These are phyloP conservation scores for Bombus soroeensis DNA, from an alignment of 1,140 invertebrate species.

Conservation along the genomic window DNA sequence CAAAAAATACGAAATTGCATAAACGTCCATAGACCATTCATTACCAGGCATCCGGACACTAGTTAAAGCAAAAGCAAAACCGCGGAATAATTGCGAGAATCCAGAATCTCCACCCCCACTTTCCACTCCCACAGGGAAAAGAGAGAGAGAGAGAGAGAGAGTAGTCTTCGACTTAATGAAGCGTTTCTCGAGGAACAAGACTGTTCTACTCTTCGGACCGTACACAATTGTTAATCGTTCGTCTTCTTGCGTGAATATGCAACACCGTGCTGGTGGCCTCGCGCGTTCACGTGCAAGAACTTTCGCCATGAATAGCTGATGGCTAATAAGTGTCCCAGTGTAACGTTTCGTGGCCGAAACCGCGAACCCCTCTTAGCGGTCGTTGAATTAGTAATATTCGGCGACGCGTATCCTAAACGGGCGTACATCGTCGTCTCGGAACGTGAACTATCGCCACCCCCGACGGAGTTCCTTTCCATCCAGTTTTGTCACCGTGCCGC, in stretches of 20 bases:
- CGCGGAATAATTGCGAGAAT: conserved; percentile 7
- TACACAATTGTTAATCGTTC: conserved; percentile 25
- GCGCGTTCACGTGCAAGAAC: conserved; percentile 39
- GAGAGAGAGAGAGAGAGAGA: not conserved
- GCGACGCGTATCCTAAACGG: conserved; percentile 49
- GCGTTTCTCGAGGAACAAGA: not conserved
- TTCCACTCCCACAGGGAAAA: not conserved
- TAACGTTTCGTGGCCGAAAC: conserved; percentile 50
- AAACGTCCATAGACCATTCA: not conserved
- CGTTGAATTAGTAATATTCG: conserved; percentile 70
- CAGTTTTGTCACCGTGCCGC: conserved; percentile 13
- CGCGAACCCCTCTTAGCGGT: conserved; percentile 52
- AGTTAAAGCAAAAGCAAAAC: not conserved
- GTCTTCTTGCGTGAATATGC: conserved; percentile 39
- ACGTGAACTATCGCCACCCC: not conserved
- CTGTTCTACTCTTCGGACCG: not conserved
- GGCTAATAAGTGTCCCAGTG: conserved; percentile 57
- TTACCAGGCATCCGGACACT: not conserved
- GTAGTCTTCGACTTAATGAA: conserved; percentile 1
- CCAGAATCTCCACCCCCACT: not conserved
- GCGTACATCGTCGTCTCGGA: conserved; percentile 10
- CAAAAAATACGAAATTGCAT: not conserved
- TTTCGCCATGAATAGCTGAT: conserved; percentile 67
- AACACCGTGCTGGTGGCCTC: not conserved
- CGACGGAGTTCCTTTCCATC: not conserved